Percentiles rank a stretch among this genome's conserved stretches.
Evolutionary conservation across 2,797 vertebrate genomes (phyloP).

Genomic region (Halcyon badia): DNA sequence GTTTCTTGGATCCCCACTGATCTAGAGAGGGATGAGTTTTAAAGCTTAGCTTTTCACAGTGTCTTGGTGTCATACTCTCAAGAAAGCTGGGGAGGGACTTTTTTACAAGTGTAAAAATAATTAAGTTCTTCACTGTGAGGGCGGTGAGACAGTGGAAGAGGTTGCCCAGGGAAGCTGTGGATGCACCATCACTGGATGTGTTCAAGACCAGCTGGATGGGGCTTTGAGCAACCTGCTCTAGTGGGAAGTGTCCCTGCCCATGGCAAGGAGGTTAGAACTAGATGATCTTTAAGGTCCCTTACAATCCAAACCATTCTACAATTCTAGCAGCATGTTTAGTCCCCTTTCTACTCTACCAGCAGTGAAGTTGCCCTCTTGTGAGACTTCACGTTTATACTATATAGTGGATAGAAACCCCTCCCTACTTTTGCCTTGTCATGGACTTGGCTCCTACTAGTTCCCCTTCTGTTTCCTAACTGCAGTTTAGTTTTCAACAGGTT

Average conservation of each 20-base stretch:
- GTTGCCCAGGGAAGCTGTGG: too few species aligned
- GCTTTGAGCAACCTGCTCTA: too few species aligned
- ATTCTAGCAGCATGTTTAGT: not conserved
- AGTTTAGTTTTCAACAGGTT: not conserved
- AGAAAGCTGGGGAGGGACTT: not conserved
- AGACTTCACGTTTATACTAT: not conserved
- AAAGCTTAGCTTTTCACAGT: not conserved
- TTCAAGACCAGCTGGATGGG: too few species aligned
- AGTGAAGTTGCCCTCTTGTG: not conserved
- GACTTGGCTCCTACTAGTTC: not conserved
- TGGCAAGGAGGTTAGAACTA: not conserved
- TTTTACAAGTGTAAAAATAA: not conserved
- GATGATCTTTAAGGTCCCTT: not conserved
- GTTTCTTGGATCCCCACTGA: not conserved
- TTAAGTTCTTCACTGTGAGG: too few species aligned
- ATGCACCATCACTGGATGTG: too few species aligned
- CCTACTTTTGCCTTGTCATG: not conserved
- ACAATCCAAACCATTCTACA: not conserved
- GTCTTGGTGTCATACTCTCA: not conserved
- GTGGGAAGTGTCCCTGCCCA: too few species aligned
- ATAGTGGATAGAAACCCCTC: fast-evolving
- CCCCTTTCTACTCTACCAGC: not conserved
- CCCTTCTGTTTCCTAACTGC: not conserved
- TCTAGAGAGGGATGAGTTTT: not conserved
- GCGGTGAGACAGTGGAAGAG: too few species aligned